Evolutionary conservation across 2,888 invertebrate species (phyloP).

Genomic region (Labia minor): DNA sequence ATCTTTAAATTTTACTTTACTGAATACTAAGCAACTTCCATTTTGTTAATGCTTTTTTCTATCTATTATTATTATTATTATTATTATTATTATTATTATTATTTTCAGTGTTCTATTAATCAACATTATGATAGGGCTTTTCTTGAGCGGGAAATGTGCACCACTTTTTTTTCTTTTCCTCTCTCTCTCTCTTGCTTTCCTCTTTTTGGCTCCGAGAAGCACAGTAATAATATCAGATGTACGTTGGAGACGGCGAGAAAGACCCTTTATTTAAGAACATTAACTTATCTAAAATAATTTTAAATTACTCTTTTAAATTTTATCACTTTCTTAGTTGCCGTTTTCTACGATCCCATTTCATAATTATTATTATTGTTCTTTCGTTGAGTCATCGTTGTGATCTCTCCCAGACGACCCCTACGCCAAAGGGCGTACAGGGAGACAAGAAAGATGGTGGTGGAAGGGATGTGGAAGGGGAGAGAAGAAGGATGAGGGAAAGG

Average conservation of each 20-base stretch:
- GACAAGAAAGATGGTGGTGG: neutral
- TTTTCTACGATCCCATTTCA: slow-evolving; percentile 1
- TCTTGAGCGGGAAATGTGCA: too few relatives aligned
- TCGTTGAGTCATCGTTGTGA: slow-evolving; percentile 1
- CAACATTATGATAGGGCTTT: too few relatives aligned
- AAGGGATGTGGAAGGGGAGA: too few relatives aligned
- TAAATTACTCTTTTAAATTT: slow-evolving; percentile 13
- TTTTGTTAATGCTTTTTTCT: too few relatives aligned
- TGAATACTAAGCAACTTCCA: too few relatives aligned
- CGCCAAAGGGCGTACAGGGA: neutral
- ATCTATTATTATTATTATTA: too few relatives aligned
- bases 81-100: too few relatives aligned
- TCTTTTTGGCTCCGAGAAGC: neutral
- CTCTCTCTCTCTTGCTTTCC: too few relatives aligned
- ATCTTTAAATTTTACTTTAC: too few relatives aligned
- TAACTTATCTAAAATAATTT: slow-evolving; percentile 9
- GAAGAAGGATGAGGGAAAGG: too few relatives aligned
- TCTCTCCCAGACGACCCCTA: neutral
- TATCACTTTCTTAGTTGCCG: slow-evolving; percentile 8
- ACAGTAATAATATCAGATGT: neutral
- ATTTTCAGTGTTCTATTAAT: too few relatives aligned
- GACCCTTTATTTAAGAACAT: neutral
- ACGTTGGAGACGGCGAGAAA: neutral
- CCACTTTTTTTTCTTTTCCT: too few relatives aligned
- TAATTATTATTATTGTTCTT: slow-evolving; percentile 13